Base-by-base conservation (phyloP, 2,797 vertebrate genomes). In the Amazona finschi region DNA sequence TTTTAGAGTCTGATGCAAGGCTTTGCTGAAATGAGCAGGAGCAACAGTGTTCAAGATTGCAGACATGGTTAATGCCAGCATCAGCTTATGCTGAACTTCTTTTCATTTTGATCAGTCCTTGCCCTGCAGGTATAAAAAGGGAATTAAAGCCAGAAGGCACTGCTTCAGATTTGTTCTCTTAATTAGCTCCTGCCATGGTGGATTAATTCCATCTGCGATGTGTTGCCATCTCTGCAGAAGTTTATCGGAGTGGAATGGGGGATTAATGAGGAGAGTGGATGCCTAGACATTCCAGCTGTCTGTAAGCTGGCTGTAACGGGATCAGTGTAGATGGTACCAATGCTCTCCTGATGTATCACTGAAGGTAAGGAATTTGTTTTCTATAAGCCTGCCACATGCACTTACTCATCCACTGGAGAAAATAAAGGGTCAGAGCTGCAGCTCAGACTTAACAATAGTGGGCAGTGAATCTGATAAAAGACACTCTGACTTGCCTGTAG, bases 151-250 rank as follows among this genome's bases (percentile, higher is more conserved):
- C 91, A 75, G 87, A 93, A 97, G 85, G 94, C 90, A 83, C 64
- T 87, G 89, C 89, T 93, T 90, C 92, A 93, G 89, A 95, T 92
- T 97, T 96, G 95, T 90, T 95, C 73, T 96, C 89, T 96, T 96
- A 96, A 96, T 94, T 93, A 96, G 91, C 79, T 97, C 46, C 94
- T 93, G 90, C 91, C 84, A 91, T 64, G 79, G 96, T 92, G 90
- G 96, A 97, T 95, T 95, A 96, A 95, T 94, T 93, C 87, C 84
- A 90, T 94, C 93, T 94, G 93, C 80, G 95, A 58, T 84, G 79
- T 93, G 85, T 75, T 95, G 73, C 89, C 88, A 91, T 89, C 89
- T 87, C 87, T 93, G 94, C 85, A 95, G 85, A 95, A 88, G 80
- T 95, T 96, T 88, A 96, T 90, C 20, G 52, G 30, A 43, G 72